Conservation (phyloP, 2,797 vertebrate species). For the Calcarius lapponicus region DNA sequence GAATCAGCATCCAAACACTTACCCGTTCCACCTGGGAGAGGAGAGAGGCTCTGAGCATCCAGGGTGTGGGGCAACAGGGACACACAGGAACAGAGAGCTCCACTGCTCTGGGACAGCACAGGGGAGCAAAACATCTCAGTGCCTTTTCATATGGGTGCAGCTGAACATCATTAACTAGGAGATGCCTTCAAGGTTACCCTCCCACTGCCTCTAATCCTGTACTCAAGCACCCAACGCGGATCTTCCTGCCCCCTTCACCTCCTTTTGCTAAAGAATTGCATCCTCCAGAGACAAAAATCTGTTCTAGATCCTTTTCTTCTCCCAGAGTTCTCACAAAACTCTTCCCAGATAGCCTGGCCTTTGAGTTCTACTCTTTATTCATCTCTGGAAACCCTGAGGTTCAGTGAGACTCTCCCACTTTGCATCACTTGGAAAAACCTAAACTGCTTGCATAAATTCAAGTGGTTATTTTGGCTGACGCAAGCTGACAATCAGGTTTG, state of each 20-base stretch:
- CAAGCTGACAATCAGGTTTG: conserved; percentile 6
- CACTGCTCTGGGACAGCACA: not conserved
- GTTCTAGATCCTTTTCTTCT: not conserved
- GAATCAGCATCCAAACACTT: not conserved
- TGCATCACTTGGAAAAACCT: not conserved
- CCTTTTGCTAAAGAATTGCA: not conserved
- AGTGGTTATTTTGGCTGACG: not conserved
- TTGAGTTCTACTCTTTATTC: not conserved
- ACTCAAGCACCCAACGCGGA: fast-evolving
- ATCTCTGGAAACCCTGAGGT: not conserved
- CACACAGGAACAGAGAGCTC: fast-evolving
- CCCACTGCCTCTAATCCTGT: not conserved
- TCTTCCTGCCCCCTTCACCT: not conserved
- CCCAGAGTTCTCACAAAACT: not conserved
- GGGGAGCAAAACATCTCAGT: too few species aligned
- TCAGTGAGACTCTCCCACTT: not conserved
- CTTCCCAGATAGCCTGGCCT: not conserved
- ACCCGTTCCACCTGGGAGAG: not conserved
- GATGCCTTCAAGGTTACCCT: not conserved
- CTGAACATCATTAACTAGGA: not conserved
- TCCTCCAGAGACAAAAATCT: not conserved
- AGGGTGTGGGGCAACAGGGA: too few species aligned
- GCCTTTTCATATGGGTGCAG: not conserved
- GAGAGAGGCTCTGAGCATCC: not conserved
- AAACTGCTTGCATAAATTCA: not conserved